Evolutionary conservation across 1,140 invertebrate species (phyloP).

Genomic region (Phenacoccus solenopsis): DNA sequence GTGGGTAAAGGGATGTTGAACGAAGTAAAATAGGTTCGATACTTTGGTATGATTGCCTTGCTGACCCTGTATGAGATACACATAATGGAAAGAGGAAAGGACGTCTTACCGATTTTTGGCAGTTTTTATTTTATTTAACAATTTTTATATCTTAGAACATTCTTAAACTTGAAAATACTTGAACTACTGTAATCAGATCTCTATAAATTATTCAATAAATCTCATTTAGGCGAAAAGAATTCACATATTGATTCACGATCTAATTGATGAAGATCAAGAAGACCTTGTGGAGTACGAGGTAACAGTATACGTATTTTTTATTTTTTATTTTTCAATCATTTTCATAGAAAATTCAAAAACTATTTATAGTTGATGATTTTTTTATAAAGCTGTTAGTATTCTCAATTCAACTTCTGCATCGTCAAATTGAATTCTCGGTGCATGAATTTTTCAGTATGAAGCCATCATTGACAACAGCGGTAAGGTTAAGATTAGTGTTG

Average conservation of each 20-base stretch:
- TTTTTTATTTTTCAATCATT: too few species aligned
- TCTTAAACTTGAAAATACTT: too few species aligned
- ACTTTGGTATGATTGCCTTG: too few species aligned
- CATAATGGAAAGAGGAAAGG: too few species aligned
- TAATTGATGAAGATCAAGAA: slow-evolving; percentile 7
- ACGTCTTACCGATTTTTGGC: too few species aligned
- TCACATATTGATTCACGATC: slow-evolving; percentile 5
- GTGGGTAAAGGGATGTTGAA: too few species aligned
- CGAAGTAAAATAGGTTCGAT: too few species aligned
- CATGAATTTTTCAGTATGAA: slow-evolving; percentile 20
- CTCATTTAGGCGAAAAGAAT: neutral
- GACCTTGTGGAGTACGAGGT: neutral
- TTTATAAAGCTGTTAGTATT: slow-evolving; percentile 20
- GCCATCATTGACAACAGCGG: slow-evolving; percentile 20
- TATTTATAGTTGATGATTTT: neutral
- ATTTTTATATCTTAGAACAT: too few species aligned
- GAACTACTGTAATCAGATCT: too few species aligned
- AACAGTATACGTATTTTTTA: neutral
- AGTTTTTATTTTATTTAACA: too few species aligned
- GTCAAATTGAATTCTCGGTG: slow-evolving; percentile 21
- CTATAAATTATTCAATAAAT: too few species aligned
- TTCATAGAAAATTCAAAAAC: neutral
- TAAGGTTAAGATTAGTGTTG: slow-evolving; percentile 3
- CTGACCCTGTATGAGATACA: too few species aligned
- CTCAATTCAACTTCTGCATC: slow-evolving; percentile 21